phyloP scores from a whole-genome alignment of 2,113 vertebrate genomes.

The Perca flavescens region DNA sequence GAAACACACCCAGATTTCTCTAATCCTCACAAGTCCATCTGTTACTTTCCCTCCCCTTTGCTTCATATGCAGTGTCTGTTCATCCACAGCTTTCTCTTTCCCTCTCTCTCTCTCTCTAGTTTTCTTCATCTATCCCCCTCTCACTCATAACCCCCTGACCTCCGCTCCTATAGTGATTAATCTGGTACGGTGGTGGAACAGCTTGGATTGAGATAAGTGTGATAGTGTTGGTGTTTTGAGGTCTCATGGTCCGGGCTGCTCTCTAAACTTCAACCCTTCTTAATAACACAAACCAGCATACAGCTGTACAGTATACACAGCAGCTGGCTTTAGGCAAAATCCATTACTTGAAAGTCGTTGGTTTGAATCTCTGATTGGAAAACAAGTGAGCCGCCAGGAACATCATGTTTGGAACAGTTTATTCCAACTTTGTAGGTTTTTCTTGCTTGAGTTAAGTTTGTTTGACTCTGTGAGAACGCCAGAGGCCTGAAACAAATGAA shows the following conservation, averaged over 20 bases:
- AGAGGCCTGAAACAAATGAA: neutral
- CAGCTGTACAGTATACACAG: neutral
- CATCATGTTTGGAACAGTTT: neutral
- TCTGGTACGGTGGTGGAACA: constrained; percentile 46
- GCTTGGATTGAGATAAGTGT: constrained; percentile 31
- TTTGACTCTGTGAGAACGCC: neutral
- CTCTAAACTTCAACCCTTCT: constrained; percentile 39
- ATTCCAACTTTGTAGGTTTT: neutral
- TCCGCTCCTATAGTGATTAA: constrained; percentile 48
- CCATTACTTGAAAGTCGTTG: neutral
- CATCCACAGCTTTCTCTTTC: constrained; percentile 11
- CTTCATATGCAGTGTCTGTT: constrained; percentile 32
- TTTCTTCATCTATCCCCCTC: constrained; percentile 30
- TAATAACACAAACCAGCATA: constrained; percentile 20
- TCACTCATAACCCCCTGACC: constrained; percentile 20
- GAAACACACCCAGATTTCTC: constrained; percentile 73
- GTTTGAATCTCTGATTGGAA: constrained; percentile 9
- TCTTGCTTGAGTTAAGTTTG: neutral
- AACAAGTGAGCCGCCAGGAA: neutral
- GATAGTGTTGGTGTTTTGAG: neutral
- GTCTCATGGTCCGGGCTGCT: neutral
- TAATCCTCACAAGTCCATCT: constrained; percentile 79
- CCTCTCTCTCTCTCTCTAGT: neutral
- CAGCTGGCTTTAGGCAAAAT: constrained; percentile 29
- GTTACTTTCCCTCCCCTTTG: constrained; percentile 65